Percentiles rank a stretch among this genome's conserved stretches.
phyloP scores from a whole-genome alignment of 92 coral and sea anemone genomes.

The Phymanthus crucifer region DNA sequence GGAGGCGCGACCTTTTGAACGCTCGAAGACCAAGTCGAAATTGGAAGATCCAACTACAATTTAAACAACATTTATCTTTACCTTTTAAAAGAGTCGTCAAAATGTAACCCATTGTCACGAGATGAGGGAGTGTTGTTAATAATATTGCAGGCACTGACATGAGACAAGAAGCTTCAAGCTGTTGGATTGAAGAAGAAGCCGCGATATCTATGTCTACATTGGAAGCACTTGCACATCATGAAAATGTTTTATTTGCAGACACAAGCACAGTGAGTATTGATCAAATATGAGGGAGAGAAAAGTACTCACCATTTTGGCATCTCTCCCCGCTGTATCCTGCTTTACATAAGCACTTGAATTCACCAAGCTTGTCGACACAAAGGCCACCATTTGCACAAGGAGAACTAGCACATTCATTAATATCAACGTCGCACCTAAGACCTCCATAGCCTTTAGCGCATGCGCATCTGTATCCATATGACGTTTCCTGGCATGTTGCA shows the following conservation, averaged over 20 bases:
- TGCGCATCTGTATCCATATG: slow-evolving; percentile 67
- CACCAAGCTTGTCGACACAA: slow-evolving; percentile 77
- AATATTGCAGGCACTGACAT: no score
- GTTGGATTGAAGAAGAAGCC: no score
- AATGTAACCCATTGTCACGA: no score
- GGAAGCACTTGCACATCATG: no score
- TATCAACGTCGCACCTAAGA: slow-evolving; percentile 63
- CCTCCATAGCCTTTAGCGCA: slow-evolving; percentile 80
- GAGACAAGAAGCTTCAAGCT: no score
- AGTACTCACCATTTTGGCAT: slow-evolving; percentile 72
- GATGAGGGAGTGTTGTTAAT: no score
- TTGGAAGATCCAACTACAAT: slow-evolving; percentile 58
- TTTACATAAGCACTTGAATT: slow-evolving; percentile 77
- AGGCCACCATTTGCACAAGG: slow-evolving; percentile 87
- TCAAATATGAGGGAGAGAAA: no score
- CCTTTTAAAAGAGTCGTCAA: not conserved
- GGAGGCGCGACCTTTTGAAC: slow-evolving; percentile 68
- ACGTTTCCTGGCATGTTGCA: slow-evolving; percentile 64
- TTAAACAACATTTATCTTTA: not conserved
- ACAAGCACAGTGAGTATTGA: not conserved
- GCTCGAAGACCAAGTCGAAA: slow-evolving; percentile 75
- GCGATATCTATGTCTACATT: no score
- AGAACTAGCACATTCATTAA: slow-evolving; percentile 78
- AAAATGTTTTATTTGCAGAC: no score
- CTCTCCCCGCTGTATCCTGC: slow-evolving; percentile 77